phyloP scores from a whole-genome alignment of 2,888 invertebrate species.

The Sthenelais limicola region DNA sequence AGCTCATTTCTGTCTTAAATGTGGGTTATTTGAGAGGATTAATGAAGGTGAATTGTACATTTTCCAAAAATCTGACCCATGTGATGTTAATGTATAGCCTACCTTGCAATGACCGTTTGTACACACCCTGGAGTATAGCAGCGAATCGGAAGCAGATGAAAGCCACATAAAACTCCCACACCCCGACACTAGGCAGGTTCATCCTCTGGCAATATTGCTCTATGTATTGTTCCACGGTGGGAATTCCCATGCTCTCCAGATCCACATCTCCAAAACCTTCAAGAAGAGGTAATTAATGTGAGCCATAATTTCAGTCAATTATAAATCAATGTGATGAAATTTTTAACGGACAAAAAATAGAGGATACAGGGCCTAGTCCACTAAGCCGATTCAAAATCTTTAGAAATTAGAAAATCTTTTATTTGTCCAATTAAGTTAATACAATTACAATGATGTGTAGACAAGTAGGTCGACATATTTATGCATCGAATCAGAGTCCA shows the following conservation, averaged over 20 bases:
- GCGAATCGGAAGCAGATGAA: constrained; percentile 71
- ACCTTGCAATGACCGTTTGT: constrained; percentile 68
- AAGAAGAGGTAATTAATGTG: too few relatives aligned
- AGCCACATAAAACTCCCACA: constrained; percentile 71
- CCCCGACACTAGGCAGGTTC: constrained; percentile 56
- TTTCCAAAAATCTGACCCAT: too few relatives aligned
- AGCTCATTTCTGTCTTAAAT: too few relatives aligned
- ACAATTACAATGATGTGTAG: too few relatives aligned
- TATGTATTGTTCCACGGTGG: constrained; percentile 57
- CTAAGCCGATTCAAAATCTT: not conserved
- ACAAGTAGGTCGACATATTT: too few relatives aligned
- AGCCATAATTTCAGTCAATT: too few relatives aligned
- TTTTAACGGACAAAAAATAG: not conserved
- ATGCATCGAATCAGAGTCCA: too few relatives aligned
- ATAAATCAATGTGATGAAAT: too few relatives aligned
- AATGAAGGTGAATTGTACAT: too few relatives aligned
- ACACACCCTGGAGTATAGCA: constrained; percentile 72
- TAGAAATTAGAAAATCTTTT: not conserved
- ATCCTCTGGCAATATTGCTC: constrained; percentile 57
- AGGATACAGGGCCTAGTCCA: too few relatives aligned
- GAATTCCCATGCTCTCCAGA: constrained; percentile 59
- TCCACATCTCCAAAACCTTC: constrained; percentile 39
- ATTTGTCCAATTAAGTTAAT: too few relatives aligned
- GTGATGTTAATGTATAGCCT: constrained; percentile 40
- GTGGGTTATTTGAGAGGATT: too few relatives aligned